Base-by-base conservation (phyloP, 2,888 invertebrate genomes). In the Archips xylosteana region DNA sequence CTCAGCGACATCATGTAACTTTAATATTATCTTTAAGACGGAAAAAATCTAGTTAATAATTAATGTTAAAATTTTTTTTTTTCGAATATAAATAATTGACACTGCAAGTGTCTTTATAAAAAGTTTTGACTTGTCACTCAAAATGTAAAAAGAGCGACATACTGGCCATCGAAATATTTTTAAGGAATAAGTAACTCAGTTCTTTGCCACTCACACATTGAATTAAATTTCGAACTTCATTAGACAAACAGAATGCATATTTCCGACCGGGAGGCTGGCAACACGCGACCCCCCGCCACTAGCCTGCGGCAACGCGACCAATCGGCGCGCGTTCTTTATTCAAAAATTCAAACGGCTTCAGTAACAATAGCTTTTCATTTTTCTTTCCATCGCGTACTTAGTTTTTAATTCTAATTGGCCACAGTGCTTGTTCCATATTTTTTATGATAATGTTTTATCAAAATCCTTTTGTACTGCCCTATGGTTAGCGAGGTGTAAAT, bases 201-300 rank as follows among this genome's bases (percentile, higher is more conserved):
- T 23, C 65, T 62, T 45, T 42, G 45, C 47, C 51, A 51, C 42
- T 63, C 63, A 61, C 68, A 61, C 68, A 70, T 75, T 71, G 68
- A 73, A 75, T 75, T 80, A 80, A 84, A 82, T 86, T 85, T 83
- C 75, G 77, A 87, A 89, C 84, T 82, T 86, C 85, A 90, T 89
- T 92, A 90, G 81, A 82, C 87, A 87, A 90, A 90, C 85, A 87
- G 83, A 91, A 92, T 89, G 87, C 89, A 85, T 87, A 91, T 92
- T 93, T 94, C 92, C 92, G 86, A 89, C 92, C 92, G 86, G 89
- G 81, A 86, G 84, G 83, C 81, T 89, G 85, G 87, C 87, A 89
- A 88, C 89, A 88, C 84, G 88, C 81, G 90, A 88, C 92, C 93
- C 92, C 94, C 90, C 90, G 88, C 88, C 90, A 89, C 86, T 89